Percentiles rank a stretch among this genome's conserved stretches.
Evolutionary conservation across 2,797 vertebrate species (phyloP).

Genomic region (Siniperca undulata): DNA sequence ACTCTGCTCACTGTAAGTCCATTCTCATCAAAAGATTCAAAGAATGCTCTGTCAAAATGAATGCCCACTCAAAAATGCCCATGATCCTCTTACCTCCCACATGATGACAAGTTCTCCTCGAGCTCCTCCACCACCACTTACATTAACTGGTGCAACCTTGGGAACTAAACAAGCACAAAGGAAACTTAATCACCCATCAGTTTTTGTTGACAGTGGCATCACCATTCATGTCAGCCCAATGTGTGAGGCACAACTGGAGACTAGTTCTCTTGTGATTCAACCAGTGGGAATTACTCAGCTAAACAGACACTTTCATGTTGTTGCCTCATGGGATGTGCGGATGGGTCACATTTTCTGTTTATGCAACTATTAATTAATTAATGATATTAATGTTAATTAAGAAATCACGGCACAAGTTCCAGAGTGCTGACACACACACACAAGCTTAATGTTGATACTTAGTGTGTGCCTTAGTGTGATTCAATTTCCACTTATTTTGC

Average conservation of each 20-base stretch:
- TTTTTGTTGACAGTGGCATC: conserved; percentile 48
- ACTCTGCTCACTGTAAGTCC: conserved; percentile 60
- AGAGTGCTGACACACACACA: conserved; percentile 39
- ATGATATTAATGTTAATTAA: too few species aligned
- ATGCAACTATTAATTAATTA: conserved; percentile 60
- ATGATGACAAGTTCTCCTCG: conserved; percentile 90
- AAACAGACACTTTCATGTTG: conserved; percentile 70
- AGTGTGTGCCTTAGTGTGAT: conserved; percentile 29
- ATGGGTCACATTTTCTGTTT: conserved; percentile 52
- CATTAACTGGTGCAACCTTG: conserved; percentile 85
- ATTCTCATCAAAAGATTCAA: conserved; percentile 56
- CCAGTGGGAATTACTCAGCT: conserved; percentile 67
- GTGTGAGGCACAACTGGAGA: conserved; percentile 55
- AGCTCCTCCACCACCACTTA: conserved; percentile 90
- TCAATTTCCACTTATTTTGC: conserved; percentile 10
- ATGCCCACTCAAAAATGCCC: conserved; percentile 47
- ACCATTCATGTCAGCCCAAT: conserved; percentile 34
- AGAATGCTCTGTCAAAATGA: conserved; percentile 53
- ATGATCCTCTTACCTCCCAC: conserved; percentile 90
- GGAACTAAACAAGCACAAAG: conserved; percentile 83
- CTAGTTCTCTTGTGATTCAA: conserved; percentile 63
- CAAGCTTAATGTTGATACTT: conserved; percentile 12
- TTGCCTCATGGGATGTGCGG: conserved; percentile 37
- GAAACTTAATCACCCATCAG: conserved; percentile 33
- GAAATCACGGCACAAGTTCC: conserved; percentile 32